Evolutionary conservation across 2,888 invertebrate species (phyloP), one percentile per base, ranked within the genome.

Genomic region (Dascillus cervinus): DNA sequence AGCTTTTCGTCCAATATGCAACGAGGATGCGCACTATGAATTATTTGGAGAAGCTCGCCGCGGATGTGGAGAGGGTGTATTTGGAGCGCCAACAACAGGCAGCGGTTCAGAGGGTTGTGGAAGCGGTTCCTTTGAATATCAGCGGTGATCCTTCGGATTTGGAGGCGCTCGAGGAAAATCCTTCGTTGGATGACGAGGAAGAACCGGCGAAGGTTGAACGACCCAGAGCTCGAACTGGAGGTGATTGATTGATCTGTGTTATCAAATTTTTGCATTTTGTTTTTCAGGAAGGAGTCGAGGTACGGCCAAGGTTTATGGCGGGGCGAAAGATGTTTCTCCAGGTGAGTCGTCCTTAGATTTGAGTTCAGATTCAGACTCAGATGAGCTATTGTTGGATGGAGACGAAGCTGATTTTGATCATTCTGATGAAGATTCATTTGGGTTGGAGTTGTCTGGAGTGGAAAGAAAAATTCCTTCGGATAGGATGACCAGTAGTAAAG

Each of bases 1-100:
- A 75, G 41, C 69, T 94, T 11, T 95, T 94, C 66, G 80, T 83
- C 20, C 79, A 84, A 50, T 98, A 95, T 66, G 82, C 96, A 45
- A 69, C 83, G 29, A 79, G 91, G 32, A 82, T 90, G 60, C 81
- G 95, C 29, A 88, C 90, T 50, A 75, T 95, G 24, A 82, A 89
- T 46, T 89, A 88, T 34, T 68, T 98, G 29, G 91, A 92, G 55
- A 82, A 85, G 34, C 81, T 87, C 52, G 78, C 92, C 47, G 83
- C 84, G 44, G 82, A 91, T 41, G 72, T 85, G 13, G 86, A 90
- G 53, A 73, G 76, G 37, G 70, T 72, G 0, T 89, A 92, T 56
- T 75, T 82, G 11, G 84, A 88, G 65, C 77, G 82, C 37, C 77
- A 80, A 58, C 75, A 78, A 47, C 69, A 72, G 5, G 67, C 71